Evolutionary conservation across 2,797 vertebrate genomes (phyloP), one percentile per base, ranked within the genome.

Genomic region (Neostethus bicornis): DNA sequence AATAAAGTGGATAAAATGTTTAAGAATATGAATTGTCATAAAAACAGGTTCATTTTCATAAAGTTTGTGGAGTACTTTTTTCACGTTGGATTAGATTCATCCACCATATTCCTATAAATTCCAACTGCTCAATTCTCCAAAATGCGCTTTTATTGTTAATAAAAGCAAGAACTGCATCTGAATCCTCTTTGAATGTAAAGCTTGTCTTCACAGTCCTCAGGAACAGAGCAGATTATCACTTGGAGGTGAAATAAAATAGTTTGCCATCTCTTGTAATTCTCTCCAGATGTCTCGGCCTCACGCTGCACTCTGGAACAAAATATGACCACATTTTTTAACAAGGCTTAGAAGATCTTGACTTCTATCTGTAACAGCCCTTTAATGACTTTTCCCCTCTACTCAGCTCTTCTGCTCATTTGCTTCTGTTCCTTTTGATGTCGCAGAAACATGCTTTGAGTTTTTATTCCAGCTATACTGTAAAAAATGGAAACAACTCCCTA

Each of bases 221-320:
- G 58, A 50, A 24, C 51, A 26, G 48, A 46, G 42, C 26, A 16
- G 26, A 62, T 61, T 46, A 24, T 53, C 24, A 23, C 32, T 51
- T 14, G 39, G 34, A 56, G 44, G 23, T 61, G 50, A 69, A 48
- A 43, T 37, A 45, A 69, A 10, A 24, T 2, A 21, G 38, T 9
- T 14, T 59, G 13, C 17, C 47, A 16, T 39, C 46, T 63, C 19
- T 2, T 4, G 7, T 61, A 61, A 75, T 62, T 38, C 47, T 24
- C 38, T 70, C 49, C 65, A 75, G 59, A 70, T 78, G 63, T 39
- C 0, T 11, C 24, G 42, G 37, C 48, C 10, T 64, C 17, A 29
- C 16, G 2, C 38, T 34, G 7, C 51, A 50, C 43, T 49, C 43
- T 13, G 16, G 35, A 62, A 51, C 21, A 17, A 20, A 65, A 52